A percentile compares a stretch with the other conserved stretches of the same genome.
phyloP scores from a whole-genome alignment of 2,797 vertebrate species.

The Mallotus villosus region DNA sequence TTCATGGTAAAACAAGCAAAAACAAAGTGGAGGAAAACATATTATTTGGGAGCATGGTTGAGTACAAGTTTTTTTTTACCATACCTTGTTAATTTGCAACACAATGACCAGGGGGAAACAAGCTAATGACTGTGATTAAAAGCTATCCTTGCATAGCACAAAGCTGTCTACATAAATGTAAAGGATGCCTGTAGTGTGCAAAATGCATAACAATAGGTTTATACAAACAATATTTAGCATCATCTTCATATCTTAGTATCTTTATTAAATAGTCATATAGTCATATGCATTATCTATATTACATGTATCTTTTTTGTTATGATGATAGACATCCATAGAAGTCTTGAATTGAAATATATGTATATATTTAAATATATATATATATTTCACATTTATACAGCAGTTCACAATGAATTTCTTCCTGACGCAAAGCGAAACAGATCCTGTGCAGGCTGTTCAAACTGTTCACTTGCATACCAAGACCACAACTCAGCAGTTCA shows the following conservation, averaged over 20 bases:
- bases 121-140: slow-evolving; percentile 81
- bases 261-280: slow-evolving; percentile 81
- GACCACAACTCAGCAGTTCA: slow-evolving; percentile 35
- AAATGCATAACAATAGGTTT: slow-evolving; percentile 93
- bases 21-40: slow-evolving; percentile 56
- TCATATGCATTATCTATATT: slow-evolving; percentile 73
- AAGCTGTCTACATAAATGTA: slow-evolving; percentile 91
- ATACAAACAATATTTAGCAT: slow-evolving; percentile 79
- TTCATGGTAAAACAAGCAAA: slow-evolving; percentile 53
- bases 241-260: slow-evolving; percentile 75
- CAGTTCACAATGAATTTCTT: slow-evolving; percentile 65
- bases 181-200: slow-evolving; percentile 94
- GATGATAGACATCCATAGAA: slow-evolving; percentile 82
- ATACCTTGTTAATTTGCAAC: slow-evolving; percentile 70
- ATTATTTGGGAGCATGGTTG: slow-evolving; percentile 81
- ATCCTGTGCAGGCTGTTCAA: slow-evolving; percentile 38
- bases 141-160: slow-evolving; percentile 97
- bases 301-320: slow-evolving; percentile 82
- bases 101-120: slow-evolving; percentile 57
- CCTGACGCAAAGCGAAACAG: slow-evolving; percentile 34
- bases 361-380: slow-evolving; percentile 51
- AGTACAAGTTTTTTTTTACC: slow-evolving; percentile 76
- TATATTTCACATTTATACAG: slow-evolving; percentile 63
- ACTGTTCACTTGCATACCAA: slow-evolving; percentile 49
- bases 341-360: slow-evolving; percentile 69